These are phyloP conservation scores for Spisula subtruncata DNA, from an alignment of 2,888 invertebrate genomes.

Conservation along the genomic window DNA sequence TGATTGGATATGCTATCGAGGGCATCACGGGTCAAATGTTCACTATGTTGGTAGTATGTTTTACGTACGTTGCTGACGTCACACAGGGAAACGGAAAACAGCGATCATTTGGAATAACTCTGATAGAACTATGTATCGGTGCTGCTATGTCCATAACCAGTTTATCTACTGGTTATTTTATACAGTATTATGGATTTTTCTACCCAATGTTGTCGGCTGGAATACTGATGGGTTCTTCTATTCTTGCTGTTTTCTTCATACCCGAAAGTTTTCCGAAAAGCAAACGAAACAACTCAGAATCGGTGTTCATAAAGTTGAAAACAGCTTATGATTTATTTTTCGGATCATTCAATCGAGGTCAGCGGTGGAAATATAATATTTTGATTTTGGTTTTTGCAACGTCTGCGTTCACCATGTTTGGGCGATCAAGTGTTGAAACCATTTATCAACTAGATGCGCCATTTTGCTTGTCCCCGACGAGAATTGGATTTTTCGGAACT, in stretches of 20 bases:
- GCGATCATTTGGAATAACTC: conserved; percentile 62
- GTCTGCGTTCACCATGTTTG: conserved; percentile 59
- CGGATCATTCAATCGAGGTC: conserved; percentile 55
- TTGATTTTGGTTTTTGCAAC: conserved; percentile 60
- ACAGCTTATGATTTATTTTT: conserved; percentile 61
- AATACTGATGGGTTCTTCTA: conserved; percentile 20
- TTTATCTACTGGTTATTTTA: conserved; percentile 67
- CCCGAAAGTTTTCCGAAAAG: conserved; percentile 66
- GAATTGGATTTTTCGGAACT: conserved; percentile 67
- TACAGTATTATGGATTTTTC: conserved; percentile 63
- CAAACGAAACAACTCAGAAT: conserved; percentile 40
- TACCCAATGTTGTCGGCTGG: conserved; percentile 58
- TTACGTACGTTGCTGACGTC: conserved; percentile 70
- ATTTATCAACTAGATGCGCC: conserved; percentile 70
- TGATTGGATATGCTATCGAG: conserved; percentile 65
- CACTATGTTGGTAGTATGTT: conserved; percentile 64
- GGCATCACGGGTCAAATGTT: conserved; percentile 71
- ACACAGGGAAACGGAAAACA: conserved; percentile 57
- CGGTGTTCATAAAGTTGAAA: conserved; percentile 45
- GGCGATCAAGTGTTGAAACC: conserved; percentile 64
- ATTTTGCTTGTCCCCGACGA: conserved; percentile 75
- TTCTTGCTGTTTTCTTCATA: conserved; percentile 50
- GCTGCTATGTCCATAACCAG: conserved; percentile 38
- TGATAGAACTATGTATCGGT: conserved; percentile 64
- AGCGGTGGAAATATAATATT: conserved; percentile 70